Percentiles rank a stretch among this genome's conserved stretches.
These are phyloP conservation scores for Phthorimaea operculella DNA, from an alignment of 1,140 invertebrate genomes.

Conservation along the genomic window DNA sequence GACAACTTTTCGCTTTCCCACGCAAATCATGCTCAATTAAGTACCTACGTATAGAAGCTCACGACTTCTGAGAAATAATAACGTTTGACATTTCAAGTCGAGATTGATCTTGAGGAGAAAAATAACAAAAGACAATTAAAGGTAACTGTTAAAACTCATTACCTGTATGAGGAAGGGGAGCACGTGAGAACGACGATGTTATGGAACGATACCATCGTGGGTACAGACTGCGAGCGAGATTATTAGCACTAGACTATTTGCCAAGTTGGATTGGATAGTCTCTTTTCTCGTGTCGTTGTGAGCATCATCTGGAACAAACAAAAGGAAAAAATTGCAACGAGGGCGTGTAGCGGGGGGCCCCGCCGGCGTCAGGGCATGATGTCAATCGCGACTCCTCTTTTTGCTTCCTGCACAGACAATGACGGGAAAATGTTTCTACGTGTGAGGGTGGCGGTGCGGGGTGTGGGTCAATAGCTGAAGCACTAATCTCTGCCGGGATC, in stretches of 20 bases:
- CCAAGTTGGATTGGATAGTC: background rate
- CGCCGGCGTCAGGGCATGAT: conserved; percentile 19
- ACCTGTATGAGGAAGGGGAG: conserved; percentile 21
- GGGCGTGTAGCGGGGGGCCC: background rate
- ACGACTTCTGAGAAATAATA: too few relatives aligned
- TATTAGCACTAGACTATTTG: conserved; percentile 8
- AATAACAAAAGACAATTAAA: background rate
- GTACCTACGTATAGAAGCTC: too few relatives aligned
- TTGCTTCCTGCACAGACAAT: conserved; percentile 52
- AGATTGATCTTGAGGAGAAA: background rate
- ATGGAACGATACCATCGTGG: conserved; percentile 18
- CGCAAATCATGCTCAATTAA: too few relatives aligned
- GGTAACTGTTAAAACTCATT: conserved; percentile 17
- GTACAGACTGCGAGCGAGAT: conserved; percentile 12
- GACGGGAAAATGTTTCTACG: conserved; percentile 55
- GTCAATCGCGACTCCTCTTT: conserved; percentile 53
- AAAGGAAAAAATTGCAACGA: conserved; percentile 20
- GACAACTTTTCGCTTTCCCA: too few relatives aligned
- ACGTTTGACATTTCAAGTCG: background rate
- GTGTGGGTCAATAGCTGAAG: conserved; percentile 43
- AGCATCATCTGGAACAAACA: conserved; percentile 28
- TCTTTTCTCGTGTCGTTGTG: conserved; percentile 11
- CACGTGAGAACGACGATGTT: conserved; percentile 22
- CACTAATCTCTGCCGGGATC: conserved; percentile 57
- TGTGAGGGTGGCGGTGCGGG: conserved; percentile 29